These are phyloP conservation scores for Periophthalmus magnuspinnatus DNA, from an alignment of 2,797 vertebrate genomes.

Conservation along the genomic window DNA sequence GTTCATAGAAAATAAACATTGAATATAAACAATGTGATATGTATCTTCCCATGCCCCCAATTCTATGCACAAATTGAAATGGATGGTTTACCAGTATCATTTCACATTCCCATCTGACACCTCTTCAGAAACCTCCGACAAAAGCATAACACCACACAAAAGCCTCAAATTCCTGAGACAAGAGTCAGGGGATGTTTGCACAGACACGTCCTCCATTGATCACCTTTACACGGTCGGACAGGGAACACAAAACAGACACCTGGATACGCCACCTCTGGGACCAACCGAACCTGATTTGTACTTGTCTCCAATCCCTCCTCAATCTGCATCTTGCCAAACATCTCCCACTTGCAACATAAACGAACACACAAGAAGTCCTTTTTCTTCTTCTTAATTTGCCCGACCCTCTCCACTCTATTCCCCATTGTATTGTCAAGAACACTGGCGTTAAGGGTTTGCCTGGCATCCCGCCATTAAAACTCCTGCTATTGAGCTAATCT, in stretches of 20 bases:
- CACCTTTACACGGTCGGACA: conserved; percentile 20
- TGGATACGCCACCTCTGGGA: conserved; percentile 21
- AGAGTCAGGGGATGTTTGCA: conserved; percentile 29
- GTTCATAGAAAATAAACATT: not conserved
- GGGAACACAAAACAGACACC: conserved; percentile 37
- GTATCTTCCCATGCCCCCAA: not conserved
- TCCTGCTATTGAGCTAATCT: conserved; percentile 50
- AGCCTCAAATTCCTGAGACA: conserved; percentile 47
- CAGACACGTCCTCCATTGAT: conserved; percentile 35
- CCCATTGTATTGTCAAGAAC: conserved; percentile 23
- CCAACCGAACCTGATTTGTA: conserved; percentile 25
- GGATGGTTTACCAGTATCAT: not conserved
- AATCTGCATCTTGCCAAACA: conserved; percentile 24
- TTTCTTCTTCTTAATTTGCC: not conserved
- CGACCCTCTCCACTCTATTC: conserved; percentile 5
- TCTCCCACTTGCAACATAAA: conserved; percentile 17
- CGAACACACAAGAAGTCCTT: conserved; percentile 24
- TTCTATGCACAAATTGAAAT: not conserved
- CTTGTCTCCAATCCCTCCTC: conserved; percentile 17
- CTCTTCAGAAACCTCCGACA: conserved; percentile 7
- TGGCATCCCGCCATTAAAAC: conserved; percentile 40
- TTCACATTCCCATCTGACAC: conserved; percentile 10
- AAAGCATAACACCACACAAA: not conserved
- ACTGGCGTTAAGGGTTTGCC: conserved; percentile 25
- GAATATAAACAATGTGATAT: not conserved